Base-by-base conservation (phyloP, 2,888 invertebrate species). In the Therioaphis trifolii region DNA sequence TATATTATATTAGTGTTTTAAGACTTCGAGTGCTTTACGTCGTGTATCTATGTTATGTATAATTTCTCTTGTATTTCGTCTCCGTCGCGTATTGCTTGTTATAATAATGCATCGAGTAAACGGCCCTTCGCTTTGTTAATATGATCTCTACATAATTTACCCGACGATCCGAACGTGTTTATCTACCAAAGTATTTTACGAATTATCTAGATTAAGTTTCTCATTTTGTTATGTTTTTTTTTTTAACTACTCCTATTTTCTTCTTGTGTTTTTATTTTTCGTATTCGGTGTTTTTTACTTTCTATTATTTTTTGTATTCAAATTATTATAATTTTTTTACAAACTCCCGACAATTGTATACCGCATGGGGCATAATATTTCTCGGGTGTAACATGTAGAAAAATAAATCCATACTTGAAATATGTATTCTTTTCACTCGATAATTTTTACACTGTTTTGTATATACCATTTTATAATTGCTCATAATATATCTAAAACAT, bases 401-500 rank as follows among this genome's bases (percentile, higher is more conserved):
- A 21, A 15, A 46, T 14, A 27, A 12, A 46, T 35, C n/a, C 18
- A 2, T 35, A 35, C 76, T 43, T 63, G 63, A 29, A 29, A 27
- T 46, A 61, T 58, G 61, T 61, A 43, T 61, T 15, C n/a, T 43
- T 61, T 61, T 61, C n/a, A 52, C 49, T 21, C 27, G 21, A 27
- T n/a, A n/a, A n/a, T n/a, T n/a, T n/a, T n/a, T n/a, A n/a, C n/a
- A n/a, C 7, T n/a, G 14, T 71, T 58, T 71, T 80, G 79, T 80
- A 80, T 24, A 80, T 80, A 80, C 55, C n/a, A 43, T 80, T 80
- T 80, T 58, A 55, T 71, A 71, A 55, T 80, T 80, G 79, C 79
- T 80, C 79, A 80, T 80, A 58, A 78, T 69, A 78, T 40, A 55
- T n/a, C 18, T 55, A n/a, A 43, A 61, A 61, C 43, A n/a, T 55